These are phyloP conservation scores for Idaea biselata DNA, from an alignment of 2,888 invertebrate genomes.

Conservation along the genomic window DNA sequence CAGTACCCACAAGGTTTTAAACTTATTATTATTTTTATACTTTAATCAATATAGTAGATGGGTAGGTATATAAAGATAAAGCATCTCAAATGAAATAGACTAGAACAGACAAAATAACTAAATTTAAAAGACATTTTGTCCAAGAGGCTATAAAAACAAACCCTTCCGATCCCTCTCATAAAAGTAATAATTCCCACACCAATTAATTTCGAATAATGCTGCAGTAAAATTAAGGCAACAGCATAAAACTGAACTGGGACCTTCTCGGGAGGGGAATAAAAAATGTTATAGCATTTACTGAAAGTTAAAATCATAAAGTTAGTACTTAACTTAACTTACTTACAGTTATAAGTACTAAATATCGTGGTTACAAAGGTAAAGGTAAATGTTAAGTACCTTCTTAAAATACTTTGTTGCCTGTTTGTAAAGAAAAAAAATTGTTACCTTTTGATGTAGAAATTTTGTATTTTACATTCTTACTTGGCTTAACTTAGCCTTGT, in stretches of 20 bases:
- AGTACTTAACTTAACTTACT: background rate
- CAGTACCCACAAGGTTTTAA: no score
- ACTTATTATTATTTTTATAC: no score
- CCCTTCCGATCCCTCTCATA: background rate
- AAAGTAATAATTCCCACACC: constrained; percentile 1
- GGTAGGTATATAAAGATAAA: background rate
- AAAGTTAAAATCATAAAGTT: constrained; percentile 9
- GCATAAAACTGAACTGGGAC: background rate
- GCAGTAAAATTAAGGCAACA: background rate
- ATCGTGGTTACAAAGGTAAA: no score
- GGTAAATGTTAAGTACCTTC: no score
- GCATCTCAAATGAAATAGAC: background rate
- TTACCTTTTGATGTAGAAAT: no score
- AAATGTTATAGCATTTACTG: background rate
- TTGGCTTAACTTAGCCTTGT: no score
- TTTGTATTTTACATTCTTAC: no score
- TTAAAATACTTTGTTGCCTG: no score
- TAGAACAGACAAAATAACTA: background rate
- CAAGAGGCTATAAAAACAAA: background rate
- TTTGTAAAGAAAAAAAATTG: no score
- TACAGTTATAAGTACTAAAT: no score
- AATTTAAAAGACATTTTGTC: background rate
- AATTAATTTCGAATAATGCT: background rate
- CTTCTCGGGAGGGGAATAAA: background rate
- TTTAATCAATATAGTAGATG: no score